Conservation (phyloP, 2,113 vertebrate genomes). For the Xenotilapia leptura region DNA sequence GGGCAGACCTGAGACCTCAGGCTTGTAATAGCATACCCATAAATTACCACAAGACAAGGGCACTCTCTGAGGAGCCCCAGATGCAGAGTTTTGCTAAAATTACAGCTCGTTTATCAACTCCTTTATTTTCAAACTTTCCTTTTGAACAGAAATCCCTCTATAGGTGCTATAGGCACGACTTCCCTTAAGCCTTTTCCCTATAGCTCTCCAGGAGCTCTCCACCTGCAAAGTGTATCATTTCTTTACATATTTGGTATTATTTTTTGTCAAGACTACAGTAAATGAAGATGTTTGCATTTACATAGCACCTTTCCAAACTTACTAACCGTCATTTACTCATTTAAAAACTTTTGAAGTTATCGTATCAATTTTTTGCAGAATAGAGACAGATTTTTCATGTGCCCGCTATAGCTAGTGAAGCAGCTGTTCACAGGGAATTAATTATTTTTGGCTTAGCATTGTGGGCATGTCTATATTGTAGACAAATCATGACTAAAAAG, state of each 20-base stretch:
- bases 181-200: neutral
- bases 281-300: neutral
- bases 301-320: neutral
- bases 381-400: neutral
- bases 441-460: neutral
- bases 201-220: neutral
- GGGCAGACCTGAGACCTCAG: slow-evolving; percentile 38
- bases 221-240: neutral
- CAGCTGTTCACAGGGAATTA: neutral
- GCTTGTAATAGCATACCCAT: slow-evolving; percentile 46
- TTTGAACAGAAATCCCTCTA: slow-evolving; percentile 26
- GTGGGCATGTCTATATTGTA: neutral
- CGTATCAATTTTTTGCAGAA: neutral
- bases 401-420: neutral
- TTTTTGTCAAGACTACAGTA: neutral
- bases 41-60: slow-evolving; percentile 62
- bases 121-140: slow-evolving; percentile 42
- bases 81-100: slow-evolving; percentile 49
- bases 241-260: neutral
- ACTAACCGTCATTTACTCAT: neutral
- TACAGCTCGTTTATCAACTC: slow-evolving; percentile 64
- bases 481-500: neutral
- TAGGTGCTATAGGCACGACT: slow-evolving; percentile 4
- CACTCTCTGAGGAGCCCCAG: slow-evolving; percentile 47
- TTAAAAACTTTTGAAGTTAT: neutral